These are phyloP conservation scores for Corydoras sp. DNA, from an alignment of 2,113 vertebrate species.

Conservation along the genomic window DNA sequence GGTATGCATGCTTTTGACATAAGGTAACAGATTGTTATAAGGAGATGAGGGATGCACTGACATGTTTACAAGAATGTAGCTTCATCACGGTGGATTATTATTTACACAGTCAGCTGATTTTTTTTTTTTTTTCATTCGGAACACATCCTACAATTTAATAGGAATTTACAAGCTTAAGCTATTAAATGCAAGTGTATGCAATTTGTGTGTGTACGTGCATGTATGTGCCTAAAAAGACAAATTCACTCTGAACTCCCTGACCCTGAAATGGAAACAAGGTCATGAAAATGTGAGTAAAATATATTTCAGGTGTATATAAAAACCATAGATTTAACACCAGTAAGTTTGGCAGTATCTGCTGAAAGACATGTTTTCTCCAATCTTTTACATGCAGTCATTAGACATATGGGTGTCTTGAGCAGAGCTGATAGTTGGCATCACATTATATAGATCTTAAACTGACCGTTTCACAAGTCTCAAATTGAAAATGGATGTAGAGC, in stretches of 20 bases:
- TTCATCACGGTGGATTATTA: slow-evolving; percentile 63
- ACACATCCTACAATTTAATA: slow-evolving; percentile 49
- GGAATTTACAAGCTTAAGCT: slow-evolving; percentile 54
- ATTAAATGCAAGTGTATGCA: slow-evolving; percentile 10
- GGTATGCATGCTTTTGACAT: slow-evolving; percentile 44
- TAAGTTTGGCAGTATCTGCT: no score
- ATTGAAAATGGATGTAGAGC: slow-evolving; percentile 55
- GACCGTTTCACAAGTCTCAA: slow-evolving; percentile 32
- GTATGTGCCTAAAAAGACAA: not conserved
- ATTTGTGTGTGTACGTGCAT: not conserved
- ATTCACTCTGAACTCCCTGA: slow-evolving; percentile 48
- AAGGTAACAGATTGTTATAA: slow-evolving; percentile 55
- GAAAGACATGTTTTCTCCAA: no score
- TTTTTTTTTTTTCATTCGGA: slow-evolving; percentile 33
- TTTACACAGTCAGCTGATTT: slow-evolving; percentile 51
- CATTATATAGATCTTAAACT: slow-evolving; percentile 39
- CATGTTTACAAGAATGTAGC: slow-evolving; percentile 60
- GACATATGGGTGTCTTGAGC: slow-evolving; percentile 40
- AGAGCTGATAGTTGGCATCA: slow-evolving; percentile 36
- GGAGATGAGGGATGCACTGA: slow-evolving; percentile 51
- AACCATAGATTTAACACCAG: no score
- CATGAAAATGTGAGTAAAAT: not conserved
- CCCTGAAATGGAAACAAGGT: slow-evolving; percentile 14
- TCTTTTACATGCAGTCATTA: not conserved
- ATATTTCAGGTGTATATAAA: no score